These are phyloP conservation scores for Noctua pronuba DNA, from an alignment of 2,888 invertebrate species.

Conservation along the genomic window DNA sequence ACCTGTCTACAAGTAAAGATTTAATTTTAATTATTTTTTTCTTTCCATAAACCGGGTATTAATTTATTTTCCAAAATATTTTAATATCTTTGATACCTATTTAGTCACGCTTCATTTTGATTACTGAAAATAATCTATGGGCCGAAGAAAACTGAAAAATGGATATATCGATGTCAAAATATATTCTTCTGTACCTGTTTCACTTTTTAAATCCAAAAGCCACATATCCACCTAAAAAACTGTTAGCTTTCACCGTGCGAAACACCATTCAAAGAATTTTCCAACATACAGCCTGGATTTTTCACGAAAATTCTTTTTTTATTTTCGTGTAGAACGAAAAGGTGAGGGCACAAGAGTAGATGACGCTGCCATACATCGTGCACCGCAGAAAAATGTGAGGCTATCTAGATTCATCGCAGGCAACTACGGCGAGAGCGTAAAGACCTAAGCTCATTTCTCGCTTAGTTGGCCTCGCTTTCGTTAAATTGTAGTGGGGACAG, in stretches of 20 bases:
- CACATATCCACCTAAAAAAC: conserved; percentile 7
- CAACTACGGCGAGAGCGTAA: conserved; percentile 58
- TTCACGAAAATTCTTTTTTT: conserved; percentile 24
- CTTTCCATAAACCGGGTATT: not conserved
- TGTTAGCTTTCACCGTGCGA: not conserved
- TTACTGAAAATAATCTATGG: not conserved
- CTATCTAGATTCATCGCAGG: conserved; percentile 65
- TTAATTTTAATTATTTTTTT: too few species aligned
- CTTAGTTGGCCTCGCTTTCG: conserved; percentile 41
- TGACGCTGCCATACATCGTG: conserved; percentile 47
- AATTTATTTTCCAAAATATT: not conserved
- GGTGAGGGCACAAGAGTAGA: conserved; percentile 24
- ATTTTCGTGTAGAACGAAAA: conserved; percentile 22
- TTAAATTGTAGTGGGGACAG: conserved; percentile 17
- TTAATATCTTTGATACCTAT: not conserved
- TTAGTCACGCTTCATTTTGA: not conserved
- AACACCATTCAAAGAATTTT: conserved; percentile 19
- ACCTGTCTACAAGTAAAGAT: too few species aligned
- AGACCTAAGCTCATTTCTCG: conserved; percentile 70
- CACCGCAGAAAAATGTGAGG: conserved; percentile 69
- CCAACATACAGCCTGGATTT: conserved; percentile 4
- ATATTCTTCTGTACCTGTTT: not conserved
- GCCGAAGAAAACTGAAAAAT: too few species aligned
- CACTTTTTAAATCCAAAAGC: conserved; percentile 24
- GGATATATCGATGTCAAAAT: not conserved